Percentiles rank a stretch among this genome's conserved stretches.
phyloP scores from a whole-genome alignment of 1,140 invertebrate genomes.

The Lepidurus packardi region DNA sequence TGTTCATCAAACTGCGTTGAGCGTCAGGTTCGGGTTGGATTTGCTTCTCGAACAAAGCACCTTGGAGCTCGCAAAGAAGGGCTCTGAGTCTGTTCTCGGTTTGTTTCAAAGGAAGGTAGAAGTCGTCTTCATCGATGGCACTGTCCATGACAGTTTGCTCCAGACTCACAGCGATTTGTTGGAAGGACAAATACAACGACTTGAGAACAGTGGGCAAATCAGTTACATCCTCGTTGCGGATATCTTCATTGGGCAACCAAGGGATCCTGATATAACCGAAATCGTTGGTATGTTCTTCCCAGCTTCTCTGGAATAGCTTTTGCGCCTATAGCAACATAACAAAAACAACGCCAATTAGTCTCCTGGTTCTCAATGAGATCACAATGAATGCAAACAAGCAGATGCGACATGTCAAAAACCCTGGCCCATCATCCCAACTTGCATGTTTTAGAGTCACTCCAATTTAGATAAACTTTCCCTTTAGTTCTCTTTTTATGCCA shows the following conservation, averaged over 20 bases:
- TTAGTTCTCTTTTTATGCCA: no score
- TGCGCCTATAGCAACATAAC: not conserved
- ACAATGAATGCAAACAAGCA: not conserved
- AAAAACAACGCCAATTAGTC: not conserved
- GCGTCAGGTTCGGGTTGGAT: conserved; percentile 49
- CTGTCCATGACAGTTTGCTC: conserved; percentile 62
- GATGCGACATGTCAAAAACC: conserved; percentile 1
- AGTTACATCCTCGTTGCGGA: not conserved
- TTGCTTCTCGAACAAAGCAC: conserved; percentile 52
- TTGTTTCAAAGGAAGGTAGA: conserved; percentile 51
- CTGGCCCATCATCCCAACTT: not conserved
- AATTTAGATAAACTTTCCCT: no score
- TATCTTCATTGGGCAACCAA: conserved; percentile 2
- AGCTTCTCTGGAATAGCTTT: not conserved
- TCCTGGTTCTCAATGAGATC: not conserved
- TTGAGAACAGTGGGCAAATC: conserved; percentile 44
- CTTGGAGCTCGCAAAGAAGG: conserved; percentile 53
- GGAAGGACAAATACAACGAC: conserved; percentile 55
- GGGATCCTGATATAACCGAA: not conserved
- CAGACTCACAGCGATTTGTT: conserved; percentile 58
- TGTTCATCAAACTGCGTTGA: conserved; percentile 52
- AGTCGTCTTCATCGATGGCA: conserved; percentile 48
- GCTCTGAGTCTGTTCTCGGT: conserved; percentile 53
- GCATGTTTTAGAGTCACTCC: no score
- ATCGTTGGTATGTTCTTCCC: not conserved